These are phyloP conservation scores for Aselliscus stoliczkanus DNA, from an alignment of 2,797 vertebrate species.

Conservation along the genomic window DNA sequence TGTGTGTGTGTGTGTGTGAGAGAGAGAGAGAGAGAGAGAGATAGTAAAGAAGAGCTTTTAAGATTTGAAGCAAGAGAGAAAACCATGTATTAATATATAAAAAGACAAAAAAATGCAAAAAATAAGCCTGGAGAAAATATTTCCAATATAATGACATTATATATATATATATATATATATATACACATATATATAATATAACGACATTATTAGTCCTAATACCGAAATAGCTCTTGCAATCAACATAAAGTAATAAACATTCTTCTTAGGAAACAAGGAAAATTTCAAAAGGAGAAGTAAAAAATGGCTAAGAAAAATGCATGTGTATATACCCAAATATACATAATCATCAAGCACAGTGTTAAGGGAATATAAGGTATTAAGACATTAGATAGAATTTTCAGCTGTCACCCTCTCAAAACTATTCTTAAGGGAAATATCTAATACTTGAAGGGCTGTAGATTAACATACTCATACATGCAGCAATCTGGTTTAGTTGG, in stretches of 20 bases:
- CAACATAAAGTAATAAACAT: neutral
- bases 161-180: too few species aligned
- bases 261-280: neutral
- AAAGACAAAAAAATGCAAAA: neutral
- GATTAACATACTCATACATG: neutral
- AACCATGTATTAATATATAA: neutral
- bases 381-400: neutral
- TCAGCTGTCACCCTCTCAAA: neutral
- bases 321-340: neutral
- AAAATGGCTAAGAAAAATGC: neutral
- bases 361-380: neutral
- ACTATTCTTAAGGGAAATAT: neutral
- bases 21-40: neutral
- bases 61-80: neutral
- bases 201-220: neutral
- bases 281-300: neutral
- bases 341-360: neutral
- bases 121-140: neutral
- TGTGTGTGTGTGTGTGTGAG: neutral
- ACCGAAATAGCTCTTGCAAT: neutral
- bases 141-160: neutral
- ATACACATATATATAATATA: too few species aligned
- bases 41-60: neutral
- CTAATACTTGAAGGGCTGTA: neutral
- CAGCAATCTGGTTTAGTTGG: neutral